Percentiles rank a stretch among this genome's conserved stretches.
These are phyloP conservation scores for Anguilla rostrata DNA, from an alignment of 2,113 vertebrate genomes.

Conservation along the genomic window DNA sequence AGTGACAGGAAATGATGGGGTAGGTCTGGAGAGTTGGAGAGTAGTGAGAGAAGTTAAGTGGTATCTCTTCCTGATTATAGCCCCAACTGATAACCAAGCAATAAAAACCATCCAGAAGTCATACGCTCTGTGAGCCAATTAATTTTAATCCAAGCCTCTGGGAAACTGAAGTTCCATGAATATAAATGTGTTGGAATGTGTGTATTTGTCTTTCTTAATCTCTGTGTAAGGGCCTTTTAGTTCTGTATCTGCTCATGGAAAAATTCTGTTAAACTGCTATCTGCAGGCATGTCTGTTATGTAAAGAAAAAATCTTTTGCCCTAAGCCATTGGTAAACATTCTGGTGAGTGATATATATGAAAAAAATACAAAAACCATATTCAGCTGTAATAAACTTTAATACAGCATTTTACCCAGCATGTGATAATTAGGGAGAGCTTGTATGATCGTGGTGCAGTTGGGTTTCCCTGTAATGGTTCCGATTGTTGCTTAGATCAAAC, in stretches of 20 bases:
- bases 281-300: constrained; percentile 13
- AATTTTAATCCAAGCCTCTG: background rate
- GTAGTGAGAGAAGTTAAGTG: background rate
- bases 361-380: constrained; percentile 37
- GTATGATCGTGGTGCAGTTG: background rate
- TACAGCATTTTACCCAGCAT: background rate
- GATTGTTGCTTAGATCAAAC: background rate
- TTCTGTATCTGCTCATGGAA: constrained; percentile 16
- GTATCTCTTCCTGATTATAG: background rate
- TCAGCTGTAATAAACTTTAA: constrained; percentile 13
- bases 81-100: background rate
- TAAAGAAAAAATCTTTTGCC: background rate
- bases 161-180: background rate
- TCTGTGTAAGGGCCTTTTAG: background rate
- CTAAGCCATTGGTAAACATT: background rate
- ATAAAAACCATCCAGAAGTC: background rate
- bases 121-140: background rate
- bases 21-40: background rate
- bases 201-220: background rate
- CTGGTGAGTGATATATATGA: constrained; percentile 24
- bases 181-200: background rate
- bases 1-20: background rate
- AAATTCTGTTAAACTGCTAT: constrained; percentile 24
- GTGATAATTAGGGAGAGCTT: background rate
- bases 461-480: constrained; percentile 6